Conservation (phyloP, 1,140 invertebrate genomes). For the Ceratitis capitata region DNA sequence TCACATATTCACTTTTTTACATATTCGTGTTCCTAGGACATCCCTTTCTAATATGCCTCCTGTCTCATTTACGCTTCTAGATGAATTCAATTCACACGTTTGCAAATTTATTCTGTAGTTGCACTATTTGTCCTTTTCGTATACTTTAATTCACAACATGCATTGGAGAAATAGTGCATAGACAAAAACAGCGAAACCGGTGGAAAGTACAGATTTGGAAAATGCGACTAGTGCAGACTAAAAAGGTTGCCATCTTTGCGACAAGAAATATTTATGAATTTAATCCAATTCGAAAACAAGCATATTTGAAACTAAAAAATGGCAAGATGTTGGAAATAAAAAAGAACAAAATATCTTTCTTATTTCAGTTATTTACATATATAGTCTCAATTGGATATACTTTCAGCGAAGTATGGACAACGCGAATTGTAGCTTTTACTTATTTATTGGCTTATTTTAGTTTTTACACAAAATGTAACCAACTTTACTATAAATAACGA, state of each 20-base stretch:
- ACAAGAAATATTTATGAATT: neutral
- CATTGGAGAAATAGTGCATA: conserved; percentile 34
- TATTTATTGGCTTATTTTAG: too few species aligned
- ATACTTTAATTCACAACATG: neutral
- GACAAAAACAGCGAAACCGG: conserved; percentile 39
- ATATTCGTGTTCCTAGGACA: neutral
- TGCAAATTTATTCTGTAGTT: conserved; percentile 16
- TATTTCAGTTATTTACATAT: too few species aligned
- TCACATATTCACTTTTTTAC: neutral
- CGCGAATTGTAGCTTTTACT: too few species aligned
- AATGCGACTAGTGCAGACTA: conserved; percentile 14
- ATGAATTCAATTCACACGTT: conserved; percentile 5
- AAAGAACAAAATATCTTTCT: neutral
- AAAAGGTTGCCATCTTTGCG: neutral
- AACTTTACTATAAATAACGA: too few species aligned
- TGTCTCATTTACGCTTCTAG: conserved; percentile 9
- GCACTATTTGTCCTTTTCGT: conserved; percentile 7
- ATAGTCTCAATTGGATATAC: too few species aligned
- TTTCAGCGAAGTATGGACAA: too few species aligned
- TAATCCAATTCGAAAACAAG: neutral
- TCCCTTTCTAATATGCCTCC: neutral
- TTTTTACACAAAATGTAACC: too few species aligned
- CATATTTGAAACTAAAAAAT: neutral
- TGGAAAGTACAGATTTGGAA: conserved; percentile 37
- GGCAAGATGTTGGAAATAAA: neutral